Base-by-base conservation (phyloP, 2,888 invertebrate species). In the Megamerina dolium region DNA sequence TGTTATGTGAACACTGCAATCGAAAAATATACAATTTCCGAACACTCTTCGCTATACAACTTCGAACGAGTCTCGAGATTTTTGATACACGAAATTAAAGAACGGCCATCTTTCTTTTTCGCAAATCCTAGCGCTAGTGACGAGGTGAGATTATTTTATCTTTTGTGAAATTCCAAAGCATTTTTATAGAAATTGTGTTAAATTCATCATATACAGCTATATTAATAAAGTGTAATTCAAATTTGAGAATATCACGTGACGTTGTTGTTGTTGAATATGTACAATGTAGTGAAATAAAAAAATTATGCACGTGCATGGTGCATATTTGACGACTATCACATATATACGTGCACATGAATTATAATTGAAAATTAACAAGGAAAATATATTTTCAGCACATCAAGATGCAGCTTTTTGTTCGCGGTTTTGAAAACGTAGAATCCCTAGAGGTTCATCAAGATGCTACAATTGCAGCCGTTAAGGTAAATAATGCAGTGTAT, bases 331-430 rank as follows among this genome's bases (percentile, higher is more conserved):
- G n/a, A n/a, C n/a, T n/a, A n/a, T n/a, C n/a, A n/a, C n/a, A n/a
- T n/a, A n/a, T n/a, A n/a, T n/a, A n/a, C n/a, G n/a, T n/a, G n/a
- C n/a, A n/a, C n/a, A n/a, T n/a, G n/a, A n/a, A n/a, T n/a, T n/a
- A n/a, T n/a, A n/a, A n/a, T n/a, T n/a, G n/a, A n/a, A n/a, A n/a
- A n/a, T n/a, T n/a, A n/a, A n/a, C n/a, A n/a, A n/a, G n/a, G n/a
- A n/a, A n/a, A n/a, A n/a, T n/a, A n/a, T n/a, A 43, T 43, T 52
- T 54, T 40, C 50, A 55, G 56, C 52, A 49, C 49, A 46, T 47
- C 50, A 59, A 58, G 46, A 71, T 71, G 70, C 71, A 72, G 55
- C 60, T 71, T 48, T 71, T 71, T 54, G 66, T 71, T 53, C 72
- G 70, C 58, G 70, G 70, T 53, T 65, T 70, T 55, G 68, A 71